Base-by-base conservation (phyloP, 2,113 vertebrate genomes). In the Hepsetus odoe region DNA sequence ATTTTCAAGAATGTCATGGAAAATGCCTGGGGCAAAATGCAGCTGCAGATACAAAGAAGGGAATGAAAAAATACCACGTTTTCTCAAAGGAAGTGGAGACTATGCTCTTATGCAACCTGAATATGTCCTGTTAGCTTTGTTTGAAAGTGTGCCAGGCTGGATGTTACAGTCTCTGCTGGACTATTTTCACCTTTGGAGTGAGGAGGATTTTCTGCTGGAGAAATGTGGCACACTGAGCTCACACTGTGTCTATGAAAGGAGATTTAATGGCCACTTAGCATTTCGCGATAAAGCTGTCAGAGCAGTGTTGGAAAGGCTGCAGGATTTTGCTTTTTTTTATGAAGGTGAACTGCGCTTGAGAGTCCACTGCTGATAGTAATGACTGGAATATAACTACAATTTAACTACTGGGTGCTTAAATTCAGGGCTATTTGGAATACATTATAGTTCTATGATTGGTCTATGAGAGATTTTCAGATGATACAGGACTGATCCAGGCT, bases 171-270 rank as follows among this genome's bases (percentile, higher is more conserved):
- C 65, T 64, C 80, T 76, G 30, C 5, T 58, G 66, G 74, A 69
- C 81, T 87, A 81, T 84, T 87, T 89, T 83, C 83, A 86, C 86
- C 79, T 74, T 30, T 86, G 83, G 82, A 85, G 70, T 58, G 38
- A 59, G 61, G 65, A 84, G 79, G 82, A 68, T 79, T 85, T 66
- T 85, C 35, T 66, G 75, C 33, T 72, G 28, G 32, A 51, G 55
- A 65, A 72, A 71, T 74, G 75, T 77, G 83, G 72, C 81, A 78
- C 77, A 85, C 79, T 66, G 82, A 40, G 82, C 83, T 77, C 80
- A 56, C 35, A 58, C 74, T 59, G 55, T 58, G 58, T 65, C 68
- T 58, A 35, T 75, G 74, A 85, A 73, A 79, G 28, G 78, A 77
- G 80, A 86, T 84, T 87, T 82, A 85, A 87, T 86, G 75, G 72